Evolutionary conservation across 2,797 vertebrate species (phyloP), one percentile per base, ranked within the genome.

Genomic region (Chanos chanos): DNA sequence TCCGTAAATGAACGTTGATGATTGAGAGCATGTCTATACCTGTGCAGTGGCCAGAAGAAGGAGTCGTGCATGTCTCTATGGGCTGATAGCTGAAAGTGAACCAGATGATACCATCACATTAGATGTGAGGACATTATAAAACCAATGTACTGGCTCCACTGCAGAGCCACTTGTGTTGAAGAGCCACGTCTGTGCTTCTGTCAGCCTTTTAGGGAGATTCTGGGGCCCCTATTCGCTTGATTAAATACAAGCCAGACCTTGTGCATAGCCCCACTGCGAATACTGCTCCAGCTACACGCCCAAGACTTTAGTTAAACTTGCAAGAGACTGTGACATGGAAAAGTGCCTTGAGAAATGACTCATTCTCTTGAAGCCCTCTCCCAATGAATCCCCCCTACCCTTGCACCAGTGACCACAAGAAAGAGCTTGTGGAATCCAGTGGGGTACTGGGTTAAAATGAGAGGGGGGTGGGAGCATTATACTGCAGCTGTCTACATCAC

Each of bases 281-380:
- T 34, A 49, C 48, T 13, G 43, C 55, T 60, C 37, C 58, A 66
- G 43, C 63, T 24, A 61, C 50, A 43, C 54, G 53, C 66, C 63
- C 6, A 58, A 66, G 61, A 45, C 60, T 64, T 41, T 52, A 27
- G 54, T 61, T 56, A 71, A 73, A 70, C 62, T 66, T 34, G 33
- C 56, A 64, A n/a, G 64, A 60, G 44, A 64, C 66, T 51, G 49
- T 37, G 56, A 75, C 72, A 68, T 74, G 68, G 74, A 74, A 74
- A 68, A 60, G 30, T 53, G 36, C 63, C 71, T 37, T 1, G 21
- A 60, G 58, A 64, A 68, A 63, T 74, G 68, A 74, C 64, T 74
- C 72, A 72, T 58, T 59, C 48, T 43, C 41, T 59, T 45, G 49
- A 41, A 55, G 24, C 50, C 39, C 55, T 30, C 54, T 36, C 58